Evolutionary conservation across 2,888 invertebrate species (phyloP).

Genomic region (Empis livida): DNA sequence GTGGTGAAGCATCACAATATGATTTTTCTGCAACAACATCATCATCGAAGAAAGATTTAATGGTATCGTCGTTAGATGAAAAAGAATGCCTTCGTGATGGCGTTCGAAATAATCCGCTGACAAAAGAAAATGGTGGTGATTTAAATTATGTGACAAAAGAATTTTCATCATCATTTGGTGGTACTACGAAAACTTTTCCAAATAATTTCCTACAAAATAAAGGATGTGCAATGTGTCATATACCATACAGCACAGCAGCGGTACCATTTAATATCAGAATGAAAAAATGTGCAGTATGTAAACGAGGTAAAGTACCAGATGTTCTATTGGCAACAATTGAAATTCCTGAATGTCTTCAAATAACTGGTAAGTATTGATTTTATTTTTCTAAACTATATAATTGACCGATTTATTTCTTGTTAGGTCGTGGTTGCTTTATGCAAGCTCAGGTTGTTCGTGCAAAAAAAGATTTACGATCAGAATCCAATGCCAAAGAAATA

Average conservation of each 20-base stretch:
- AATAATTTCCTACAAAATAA: conserved; percentile 1
- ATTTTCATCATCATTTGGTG: conserved; percentile 18
- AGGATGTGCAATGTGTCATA: conserved; percentile 48
- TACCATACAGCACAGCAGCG: conserved; percentile 65
- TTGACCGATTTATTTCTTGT: not conserved
- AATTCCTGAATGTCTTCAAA: conserved; percentile 60
- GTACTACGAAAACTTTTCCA: conserved; percentile 5
- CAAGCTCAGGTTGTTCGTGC: conserved; percentile 65
- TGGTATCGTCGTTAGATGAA: conserved; percentile 41
- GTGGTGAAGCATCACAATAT: conserved; percentile 27
- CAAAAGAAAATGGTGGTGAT: conserved; percentile 2
- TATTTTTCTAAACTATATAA: not conserved
- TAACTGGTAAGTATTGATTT: conserved; percentile 37
- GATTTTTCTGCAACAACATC: conserved; percentile 21
- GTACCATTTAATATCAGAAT: conserved; percentile 63
- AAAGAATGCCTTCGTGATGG: conserved; percentile 35
- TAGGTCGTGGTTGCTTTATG: conserved; percentile 49
- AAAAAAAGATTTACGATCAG: conserved; percentile 66
- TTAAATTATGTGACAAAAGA: conserved; percentile 16
- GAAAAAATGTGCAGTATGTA: conserved; percentile 58
- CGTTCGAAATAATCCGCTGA: conserved; percentile 13
- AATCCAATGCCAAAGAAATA: conserved; percentile 83
- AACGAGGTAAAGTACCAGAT: conserved; percentile 76
- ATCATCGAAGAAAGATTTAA: conserved; percentile 23
- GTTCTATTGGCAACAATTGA: conserved; percentile 82